Evolutionary conservation across 2,888 invertebrate species (phyloP), one percentile per base, ranked within the genome.

Genomic region (Limnephilus marmoratus): DNA sequence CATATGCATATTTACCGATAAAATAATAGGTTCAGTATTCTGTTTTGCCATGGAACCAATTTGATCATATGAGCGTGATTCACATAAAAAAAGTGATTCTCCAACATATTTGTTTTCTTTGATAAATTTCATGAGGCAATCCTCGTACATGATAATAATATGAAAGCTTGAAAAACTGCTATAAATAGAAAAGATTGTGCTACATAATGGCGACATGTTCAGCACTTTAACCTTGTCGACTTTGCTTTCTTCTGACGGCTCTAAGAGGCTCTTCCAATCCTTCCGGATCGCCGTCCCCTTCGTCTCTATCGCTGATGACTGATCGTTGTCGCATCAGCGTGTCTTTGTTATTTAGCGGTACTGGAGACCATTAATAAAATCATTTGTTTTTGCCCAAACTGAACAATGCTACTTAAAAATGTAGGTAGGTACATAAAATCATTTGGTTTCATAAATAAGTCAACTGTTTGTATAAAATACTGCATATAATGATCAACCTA

Each of bases 231-330:
- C 97, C 97, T 97, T 96, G 97, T 95, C 97, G 97, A 95, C 96
- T 93, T 93, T 94, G 97, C 95, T 97, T 97, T 95, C 97, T 96
- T 95, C 96, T 96, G 96, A 96, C 96, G 93, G 96, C 96, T 95
- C 96, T 97, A 94, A 97, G 96, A 94, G 97, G 97, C 95, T 97
- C 97, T 95, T 97, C 97, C 95, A 97, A 96, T 94, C 97, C 97
- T 94, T 97, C 97, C 94, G 96, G 95, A 94, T 90, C 82, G n/a
- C 92, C 93, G 90, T 96, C 96, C 94, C 96, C 96, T 94, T 97
- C 97, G 94, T 96, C 96, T 94, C 96, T 96, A 94, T 96, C 96
- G 94, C 96, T 95, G 92, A 96, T 96, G 95, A 97, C 96, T 95
- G 97, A 97, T 94, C 97, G 97, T 95, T 97, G 97, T 95, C 97